Conservation (phyloP, 2,888 invertebrate species). For the Lycocerus yunnanus region DNA sequence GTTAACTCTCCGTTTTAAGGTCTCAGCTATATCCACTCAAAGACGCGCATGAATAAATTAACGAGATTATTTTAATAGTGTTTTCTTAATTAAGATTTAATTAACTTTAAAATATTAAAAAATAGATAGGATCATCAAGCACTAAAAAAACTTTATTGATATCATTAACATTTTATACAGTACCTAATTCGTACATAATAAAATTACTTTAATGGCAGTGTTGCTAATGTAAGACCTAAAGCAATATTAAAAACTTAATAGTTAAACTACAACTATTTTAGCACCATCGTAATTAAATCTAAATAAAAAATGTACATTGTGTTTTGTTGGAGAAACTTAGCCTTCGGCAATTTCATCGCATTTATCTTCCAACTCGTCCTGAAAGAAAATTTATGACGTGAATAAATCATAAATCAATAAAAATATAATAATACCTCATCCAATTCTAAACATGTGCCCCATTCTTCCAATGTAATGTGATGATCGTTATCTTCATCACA, state of each 20-base stretch:
- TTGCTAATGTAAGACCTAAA: not conserved
- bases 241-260: not conserved
- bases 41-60: too few species aligned
- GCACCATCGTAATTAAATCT: not conserved
- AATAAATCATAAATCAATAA: not conserved
- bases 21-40: too few species aligned
- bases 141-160: not conserved
- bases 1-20: too few species aligned
- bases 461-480: slow-evolving; percentile 87
- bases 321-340: not conserved
- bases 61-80: too few species aligned
- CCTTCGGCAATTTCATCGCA: slow-evolving; percentile 72
- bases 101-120: not conserved
- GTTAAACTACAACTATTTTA: not conserved
- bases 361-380: slow-evolving; percentile 79
- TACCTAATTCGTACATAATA: not conserved
- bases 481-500: slow-evolving; percentile 92
- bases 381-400: slow-evolving; percentile 44
- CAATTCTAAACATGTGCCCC: slow-evolving; percentile 87
- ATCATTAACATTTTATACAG: not conserved
- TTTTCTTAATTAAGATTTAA: too few species aligned
- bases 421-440: slow-evolving; percentile 66
- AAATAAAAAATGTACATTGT: not conserved
- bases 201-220: not conserved
- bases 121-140: not conserved